Conservation (phyloP, 2,888 invertebrate genomes). For the Napeogenes inachia region DNA sequence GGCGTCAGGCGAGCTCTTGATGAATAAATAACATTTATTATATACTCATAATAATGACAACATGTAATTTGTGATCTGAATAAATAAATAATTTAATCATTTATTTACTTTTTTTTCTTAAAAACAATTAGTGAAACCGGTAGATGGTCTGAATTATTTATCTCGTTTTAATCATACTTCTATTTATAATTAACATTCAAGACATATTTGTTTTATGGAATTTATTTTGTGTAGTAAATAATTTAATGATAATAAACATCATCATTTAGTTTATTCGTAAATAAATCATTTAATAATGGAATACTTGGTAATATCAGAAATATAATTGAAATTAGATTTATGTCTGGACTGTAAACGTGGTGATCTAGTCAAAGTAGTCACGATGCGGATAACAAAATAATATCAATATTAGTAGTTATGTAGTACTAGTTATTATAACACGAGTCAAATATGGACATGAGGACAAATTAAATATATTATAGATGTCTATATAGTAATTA, state of each 20-base stretch:
- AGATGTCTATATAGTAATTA: too few relatives aligned
- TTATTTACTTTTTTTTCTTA: slow-evolving; percentile 14
- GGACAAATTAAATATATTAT: background rate
- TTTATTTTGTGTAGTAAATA: too few relatives aligned
- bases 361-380: slow-evolving; percentile 16
- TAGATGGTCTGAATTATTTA: background rate
- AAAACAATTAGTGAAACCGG: background rate
- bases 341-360: background rate
- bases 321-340: slow-evolving; percentile 5
- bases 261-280: too few relatives aligned
- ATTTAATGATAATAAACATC: too few relatives aligned
- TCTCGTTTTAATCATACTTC: too few relatives aligned
- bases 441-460: background rate
- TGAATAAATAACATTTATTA: slow-evolving; percentile 30
- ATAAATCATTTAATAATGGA: too few relatives aligned
- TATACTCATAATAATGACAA: slow-evolving; percentile 29
- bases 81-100: slow-evolving; percentile 26
- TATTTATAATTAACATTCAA: too few relatives aligned
- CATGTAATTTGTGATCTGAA: slow-evolving; percentile 31
- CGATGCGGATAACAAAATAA: slow-evolving; percentile 22
- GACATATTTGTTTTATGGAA: too few relatives aligned
- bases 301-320: background rate
- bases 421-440: slow-evolving; percentile 4
- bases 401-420: slow-evolving; percentile 21
- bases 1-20: slow-evolving; percentile 23